phyloP scores from a whole-genome alignment of 2,888 invertebrate species.

The Leptinotarsa rubiginosa region DNA sequence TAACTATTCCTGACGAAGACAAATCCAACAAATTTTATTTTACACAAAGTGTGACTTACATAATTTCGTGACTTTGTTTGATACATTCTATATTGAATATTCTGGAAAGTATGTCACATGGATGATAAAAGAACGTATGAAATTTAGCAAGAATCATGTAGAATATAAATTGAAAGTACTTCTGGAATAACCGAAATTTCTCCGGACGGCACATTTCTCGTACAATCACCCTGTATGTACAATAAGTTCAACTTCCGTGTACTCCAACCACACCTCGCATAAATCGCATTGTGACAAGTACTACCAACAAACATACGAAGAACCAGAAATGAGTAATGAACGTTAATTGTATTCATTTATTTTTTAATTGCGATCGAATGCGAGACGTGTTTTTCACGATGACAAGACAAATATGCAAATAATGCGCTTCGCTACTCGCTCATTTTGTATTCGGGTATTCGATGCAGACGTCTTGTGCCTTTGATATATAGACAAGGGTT shows the following conservation, averaged over 20 bases:
- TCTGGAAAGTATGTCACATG: no score
- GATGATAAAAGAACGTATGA: no score
- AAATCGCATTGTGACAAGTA: not conserved
- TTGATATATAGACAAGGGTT: conserved; percentile 31
- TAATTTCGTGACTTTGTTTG: no score
- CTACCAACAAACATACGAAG: conserved; percentile 30
- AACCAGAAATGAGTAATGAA: conserved; percentile 38
- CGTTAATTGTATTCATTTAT: conserved; percentile 42
- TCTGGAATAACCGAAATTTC: no score
- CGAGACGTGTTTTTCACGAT: conserved; percentile 27
- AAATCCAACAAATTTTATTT: no score
- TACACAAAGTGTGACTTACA: no score
- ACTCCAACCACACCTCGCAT: conserved; percentile 8
- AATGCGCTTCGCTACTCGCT: conserved; percentile 21
- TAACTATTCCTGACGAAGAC: no score
- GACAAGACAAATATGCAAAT: conserved; percentile 36
- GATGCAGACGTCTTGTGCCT: conserved; percentile 28
- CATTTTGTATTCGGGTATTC: conserved; percentile 30
- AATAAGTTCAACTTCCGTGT: not conserved
- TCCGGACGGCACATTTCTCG: not conserved
- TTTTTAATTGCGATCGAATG: conserved; percentile 33
- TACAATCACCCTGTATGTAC: not conserved
- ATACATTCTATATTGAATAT: no score
- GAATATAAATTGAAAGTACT: no score
- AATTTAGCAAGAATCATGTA: no score